These are phyloP conservation scores for Mystacides longicornis DNA, from an alignment of 2,888 invertebrate species.

Conservation along the genomic window DNA sequence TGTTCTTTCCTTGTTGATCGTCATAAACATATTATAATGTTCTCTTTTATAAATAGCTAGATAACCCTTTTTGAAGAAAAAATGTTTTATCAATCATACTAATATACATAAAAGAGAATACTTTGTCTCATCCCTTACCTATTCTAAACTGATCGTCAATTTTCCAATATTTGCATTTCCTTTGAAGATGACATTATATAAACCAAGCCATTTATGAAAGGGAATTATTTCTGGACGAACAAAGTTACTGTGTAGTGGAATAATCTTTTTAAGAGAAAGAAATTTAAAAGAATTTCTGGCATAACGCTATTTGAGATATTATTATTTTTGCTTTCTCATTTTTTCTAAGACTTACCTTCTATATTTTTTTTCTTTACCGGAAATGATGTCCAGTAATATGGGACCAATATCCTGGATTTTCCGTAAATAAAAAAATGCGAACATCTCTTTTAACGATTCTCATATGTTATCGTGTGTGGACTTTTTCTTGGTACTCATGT, in stretches of 20 bases:
- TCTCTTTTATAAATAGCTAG: too few relatives aligned
- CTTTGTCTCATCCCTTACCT: background rate
- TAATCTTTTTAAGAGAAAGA: too few relatives aligned
- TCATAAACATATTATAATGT: too few relatives aligned
- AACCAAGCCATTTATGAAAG: too few relatives aligned
- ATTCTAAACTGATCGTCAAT: too few relatives aligned
- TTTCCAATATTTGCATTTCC: background rate
- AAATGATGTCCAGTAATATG: constrained; percentile 3
- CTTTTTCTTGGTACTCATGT: constrained; percentile 13
- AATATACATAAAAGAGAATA: background rate
- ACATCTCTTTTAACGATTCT: constrained; percentile 23
- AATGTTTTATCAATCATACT: background rate
- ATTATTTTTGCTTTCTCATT: too few relatives aligned
- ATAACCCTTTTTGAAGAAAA: too few relatives aligned
- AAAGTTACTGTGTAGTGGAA: too few relatives aligned
- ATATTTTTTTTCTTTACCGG: constrained; percentile 8
- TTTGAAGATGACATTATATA: background rate
- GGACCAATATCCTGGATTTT: background rate
- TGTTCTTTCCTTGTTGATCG: too few relatives aligned
- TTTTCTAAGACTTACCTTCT: too few relatives aligned
- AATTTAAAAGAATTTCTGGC: too few relatives aligned
- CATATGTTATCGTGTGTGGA: constrained; percentile 18
- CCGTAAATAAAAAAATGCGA: constrained; percentile 13
- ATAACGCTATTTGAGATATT: too few relatives aligned
- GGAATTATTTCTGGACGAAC: background rate